Evolutionary conservation across 2,113 vertebrate species (phyloP), one percentile per base, ranked within the genome.

Genomic region (Dromas ardeola): DNA sequence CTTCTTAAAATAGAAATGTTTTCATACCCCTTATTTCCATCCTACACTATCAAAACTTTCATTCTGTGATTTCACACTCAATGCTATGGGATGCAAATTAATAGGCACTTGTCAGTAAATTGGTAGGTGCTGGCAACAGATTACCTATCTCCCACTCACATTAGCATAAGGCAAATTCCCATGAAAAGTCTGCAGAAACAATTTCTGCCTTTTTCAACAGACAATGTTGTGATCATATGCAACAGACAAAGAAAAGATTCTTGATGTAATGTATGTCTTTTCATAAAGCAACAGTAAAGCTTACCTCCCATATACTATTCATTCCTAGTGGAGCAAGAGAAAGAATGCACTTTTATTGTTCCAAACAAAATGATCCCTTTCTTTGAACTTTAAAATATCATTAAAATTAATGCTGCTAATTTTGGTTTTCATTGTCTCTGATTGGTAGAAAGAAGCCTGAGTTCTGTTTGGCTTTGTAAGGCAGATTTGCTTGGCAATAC

Each of bases 21-120:
- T 77, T 95, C 25, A 49, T 88, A 59, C 25, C 18, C 21, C 32
- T 58, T 78, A 22, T 56, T 78, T 65, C 14, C 13, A 69, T 84
- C 52, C 34, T 52, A 69, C 43, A 52, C 34, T 70, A 89, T 26
- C 27, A 94, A 63, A 55, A 65, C 71, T 87, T 93, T 91, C 65
- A 81, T 93, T 96, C 92, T 78, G 53, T 79, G 88, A 82, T 83
- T 96, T 95, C 82, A 79, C 56, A 91, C 65, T 89, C 25, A 8
- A 62, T 91, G 30, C 30, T 88, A 55, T 73, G n/a, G 78, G 55
- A 84, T 83, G 38, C 61, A 96, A 96, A 95, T 96, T 93, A 95
- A 92, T 88, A 92, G 81, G 25, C 93, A 87, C 34, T 82, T 86
- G 74, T 91, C 79, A 89, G 69, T 95, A 90, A 96, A 95, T 94